Percentiles rank a stretch among this genome's conserved stretches.
Evolutionary conservation across 2,113 vertebrate genomes (phyloP).

Genomic region (Bufo gargarizans): DNA sequence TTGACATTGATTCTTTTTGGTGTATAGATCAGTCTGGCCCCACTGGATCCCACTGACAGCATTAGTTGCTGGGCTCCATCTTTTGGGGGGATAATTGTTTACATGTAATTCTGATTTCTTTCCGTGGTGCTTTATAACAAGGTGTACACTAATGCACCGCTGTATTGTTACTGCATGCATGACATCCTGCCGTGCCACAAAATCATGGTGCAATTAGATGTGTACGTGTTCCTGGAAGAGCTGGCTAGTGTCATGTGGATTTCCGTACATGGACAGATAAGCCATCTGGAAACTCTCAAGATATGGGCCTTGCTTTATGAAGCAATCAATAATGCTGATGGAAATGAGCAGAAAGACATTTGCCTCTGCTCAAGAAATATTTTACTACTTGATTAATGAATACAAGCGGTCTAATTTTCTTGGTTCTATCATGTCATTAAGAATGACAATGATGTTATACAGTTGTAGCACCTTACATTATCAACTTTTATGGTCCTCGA

Average conservation of each 20-base stretch:
- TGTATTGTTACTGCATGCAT: constrained; percentile 24
- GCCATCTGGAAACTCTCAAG: constrained; percentile 49
- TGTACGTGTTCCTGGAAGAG: constrained; percentile 33
- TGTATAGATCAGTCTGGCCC: no score
- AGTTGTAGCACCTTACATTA: constrained; percentile 12
- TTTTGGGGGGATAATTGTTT: not conserved
- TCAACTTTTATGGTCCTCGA: not conserved
- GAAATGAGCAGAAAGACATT: constrained; percentile 36
- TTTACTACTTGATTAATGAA: constrained; percentile 49
- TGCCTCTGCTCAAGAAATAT: constrained; percentile 32
- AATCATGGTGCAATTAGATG: constrained; percentile 7
- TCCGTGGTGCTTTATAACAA: not conserved
- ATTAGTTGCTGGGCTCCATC: no score
- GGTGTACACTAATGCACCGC: not conserved
- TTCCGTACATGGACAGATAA: constrained; percentile 54
- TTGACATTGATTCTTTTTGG: no score
- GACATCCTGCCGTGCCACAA: not conserved
- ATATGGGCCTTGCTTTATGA: constrained; percentile 55
- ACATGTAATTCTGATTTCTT: not conserved
- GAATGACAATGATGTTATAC: constrained; percentile 36
- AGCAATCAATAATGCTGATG: constrained; percentile 48
- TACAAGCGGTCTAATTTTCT: constrained; percentile 44
- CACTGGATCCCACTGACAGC: no score
- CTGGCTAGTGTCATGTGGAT: constrained; percentile 21
- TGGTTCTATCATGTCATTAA: constrained; percentile 20